Base-by-base conservation (phyloP, 2,113 vertebrate genomes). In the Trematomus loennbergii region DNA sequence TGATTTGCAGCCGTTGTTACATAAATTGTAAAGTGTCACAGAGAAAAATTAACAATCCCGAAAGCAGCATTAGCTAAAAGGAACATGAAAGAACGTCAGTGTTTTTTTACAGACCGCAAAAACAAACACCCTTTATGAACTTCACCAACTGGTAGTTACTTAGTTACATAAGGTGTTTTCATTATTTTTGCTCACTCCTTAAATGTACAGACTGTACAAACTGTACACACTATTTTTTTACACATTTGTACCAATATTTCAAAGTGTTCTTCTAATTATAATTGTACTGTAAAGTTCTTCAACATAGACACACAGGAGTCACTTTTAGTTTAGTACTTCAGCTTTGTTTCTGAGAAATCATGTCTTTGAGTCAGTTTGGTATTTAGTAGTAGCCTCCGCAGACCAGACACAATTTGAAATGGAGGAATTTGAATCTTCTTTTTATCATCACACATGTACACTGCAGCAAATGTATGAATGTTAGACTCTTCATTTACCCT, bases 111-210 rank as follows among this genome's bases (percentile, higher is more conserved):
- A 0, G 12, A 54, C 18, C 10, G 20, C 15, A 36, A 20, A 64
- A 49, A 57, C 52, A 43, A 40, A 29, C 49, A 54, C 10, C 12
- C 25, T 70, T 55, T 49, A 61, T 60, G 54, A 54, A 40, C 55
- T 48, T 70, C 18, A 66, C 55, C 0, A 3, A 60, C 25, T 36
- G 74, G 25, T 61, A 59, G 3, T 54, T 79, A 33, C 18, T 65
- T 62, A n/a, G n/a, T n/a, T n/a, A n/a, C n/a, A n/a, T 52, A 29
- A 54, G 22, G 49, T 49, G 16, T 20, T 63, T 66, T 65, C 29
- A 29, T 29, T 29, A 29, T 29, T 29, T 29, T 29, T 3, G 29
- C 29, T 29, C 29, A 29, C 29, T 29, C 29, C 29, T 29, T 29
- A 29, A 29, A 29, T 48, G 15, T 12, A n/a, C 16, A 29, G 9